These are phyloP conservation scores for Lamellibrachia luymesi DNA, from an alignment of 1,140 invertebrate species.

Conservation along the genomic window DNA sequence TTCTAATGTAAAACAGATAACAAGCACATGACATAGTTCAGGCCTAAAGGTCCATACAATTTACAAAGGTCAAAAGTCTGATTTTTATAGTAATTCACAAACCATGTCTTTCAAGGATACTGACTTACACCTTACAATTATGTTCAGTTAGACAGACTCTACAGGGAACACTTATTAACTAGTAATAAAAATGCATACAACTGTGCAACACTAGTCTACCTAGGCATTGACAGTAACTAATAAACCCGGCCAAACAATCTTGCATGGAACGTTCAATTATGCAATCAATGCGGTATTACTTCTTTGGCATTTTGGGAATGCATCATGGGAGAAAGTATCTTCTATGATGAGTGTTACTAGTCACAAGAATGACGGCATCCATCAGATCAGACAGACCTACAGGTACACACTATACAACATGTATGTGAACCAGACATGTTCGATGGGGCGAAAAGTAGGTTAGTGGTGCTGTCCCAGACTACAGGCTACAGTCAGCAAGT, in stretches of 20 bases:
- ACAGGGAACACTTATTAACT: not conserved
- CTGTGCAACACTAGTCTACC: not conserved
- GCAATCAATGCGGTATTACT: not conserved
- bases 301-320: not conserved
- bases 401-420: not conserved
- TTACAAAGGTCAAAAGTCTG: not conserved
- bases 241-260: not conserved
- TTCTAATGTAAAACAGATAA: too few species aligned
- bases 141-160: too few species aligned
- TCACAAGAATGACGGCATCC: not conserved
- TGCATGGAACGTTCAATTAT: not conserved
- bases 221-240: not conserved
- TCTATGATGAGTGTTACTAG: not conserved
- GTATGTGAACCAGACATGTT: not conserved
- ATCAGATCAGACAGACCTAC: not conserved
- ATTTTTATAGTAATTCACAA: not conserved
- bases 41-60: not conserved
- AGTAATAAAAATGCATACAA: not conserved
- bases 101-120: not conserved
- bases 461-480: not conserved
- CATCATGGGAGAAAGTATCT: not conserved
- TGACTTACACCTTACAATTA: not conserved
- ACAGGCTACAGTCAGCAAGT: not conserved
- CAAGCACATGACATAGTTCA: too few species aligned
- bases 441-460: not conserved